Percentiles rank a stretch among this genome's conserved stretches.
Evolutionary conservation across 1,140 invertebrate genomes (phyloP).

Genomic region (Drosophila subpulchrella): DNA sequence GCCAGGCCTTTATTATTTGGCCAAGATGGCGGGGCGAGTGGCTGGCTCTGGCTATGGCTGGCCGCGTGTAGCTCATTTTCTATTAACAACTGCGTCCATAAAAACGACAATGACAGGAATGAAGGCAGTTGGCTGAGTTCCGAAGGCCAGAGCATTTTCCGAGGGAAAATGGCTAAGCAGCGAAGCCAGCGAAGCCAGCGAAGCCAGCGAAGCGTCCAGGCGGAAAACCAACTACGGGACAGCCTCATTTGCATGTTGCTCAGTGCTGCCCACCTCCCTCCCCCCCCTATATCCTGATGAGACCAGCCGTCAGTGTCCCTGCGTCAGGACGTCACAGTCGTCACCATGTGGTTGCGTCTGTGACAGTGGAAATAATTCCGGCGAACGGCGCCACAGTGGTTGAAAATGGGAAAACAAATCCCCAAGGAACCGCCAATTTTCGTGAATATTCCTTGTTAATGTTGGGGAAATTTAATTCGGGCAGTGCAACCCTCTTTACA

Average conservation of each 20-base stretch:
- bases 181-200: constrained; percentile 72
- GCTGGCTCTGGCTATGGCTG: constrained; percentile 9
- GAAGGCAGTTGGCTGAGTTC: constrained; percentile 13
- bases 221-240: constrained; percentile 81
- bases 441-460: constrained; percentile 8
- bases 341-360: constrained; percentile 78
- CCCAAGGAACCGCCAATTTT: background rate
- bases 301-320: constrained; percentile 60
- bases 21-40: constrained; percentile 55
- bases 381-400: constrained; percentile 44
- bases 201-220: constrained; percentile 79
- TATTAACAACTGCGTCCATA: constrained; percentile 81
- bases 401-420: constrained; percentile 15
- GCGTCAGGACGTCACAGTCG: constrained; percentile 77
- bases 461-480: constrained; percentile 5
- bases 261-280: constrained; percentile 10
- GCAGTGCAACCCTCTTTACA: background rate
- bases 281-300: constrained; percentile 44
- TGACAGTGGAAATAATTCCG: constrained; percentile 66
- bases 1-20: constrained; percentile 72
- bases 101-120: constrained; percentile 62
- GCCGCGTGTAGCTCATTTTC: constrained; percentile 79
- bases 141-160: constrained; percentile 8
- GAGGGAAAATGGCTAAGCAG: constrained; percentile 40
- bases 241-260: constrained; percentile 76